Conservation (phyloP, 1,140 invertebrate genomes). For the Babylonia areolata region DNA sequence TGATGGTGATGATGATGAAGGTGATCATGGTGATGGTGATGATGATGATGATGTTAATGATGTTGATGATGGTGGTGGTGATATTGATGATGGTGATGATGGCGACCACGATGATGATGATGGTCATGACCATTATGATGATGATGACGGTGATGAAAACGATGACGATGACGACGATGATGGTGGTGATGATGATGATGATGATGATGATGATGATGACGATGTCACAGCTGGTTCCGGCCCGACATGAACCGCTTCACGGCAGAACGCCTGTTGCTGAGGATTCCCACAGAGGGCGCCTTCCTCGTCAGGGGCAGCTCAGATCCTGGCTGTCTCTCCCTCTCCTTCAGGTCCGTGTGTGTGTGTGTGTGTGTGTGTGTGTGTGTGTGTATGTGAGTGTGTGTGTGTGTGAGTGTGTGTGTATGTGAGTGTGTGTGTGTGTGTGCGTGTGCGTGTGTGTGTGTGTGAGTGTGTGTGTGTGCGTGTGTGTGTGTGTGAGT, state of each 20-base stretch:
- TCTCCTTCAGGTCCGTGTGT: conserved; percentile 87
- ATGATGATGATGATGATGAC: too few relatives aligned
- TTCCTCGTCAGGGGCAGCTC: conserved; percentile 91
- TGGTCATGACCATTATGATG: too few relatives aligned
- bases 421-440: not conserved
- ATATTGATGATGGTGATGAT: too few relatives aligned
- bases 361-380: conserved; percentile 74
- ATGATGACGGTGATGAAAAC: too few relatives aligned
- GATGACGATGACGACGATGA: too few relatives aligned
- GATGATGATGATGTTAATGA: too few relatives aligned
- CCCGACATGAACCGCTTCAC: conserved; percentile 84
- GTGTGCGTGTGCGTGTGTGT: not conserved
- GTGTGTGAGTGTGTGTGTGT: conserved; percentile 6
- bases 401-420: not conserved
- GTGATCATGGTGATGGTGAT: too few relatives aligned
- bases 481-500: not conserved
- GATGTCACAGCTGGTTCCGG: conserved; percentile 88
- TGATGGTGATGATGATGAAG: too few relatives aligned
- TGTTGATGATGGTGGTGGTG: too few relatives aligned
- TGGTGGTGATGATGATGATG: too few relatives aligned
- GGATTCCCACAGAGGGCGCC: conserved; percentile 89
- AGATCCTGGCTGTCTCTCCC: conserved; percentile 90
- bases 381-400: not conserved
- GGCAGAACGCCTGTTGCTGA: conserved; percentile 89
- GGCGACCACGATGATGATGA: too few relatives aligned